Base-by-base conservation (phyloP, 2,888 invertebrate species). In the Microctonus hyperodae region DNA sequence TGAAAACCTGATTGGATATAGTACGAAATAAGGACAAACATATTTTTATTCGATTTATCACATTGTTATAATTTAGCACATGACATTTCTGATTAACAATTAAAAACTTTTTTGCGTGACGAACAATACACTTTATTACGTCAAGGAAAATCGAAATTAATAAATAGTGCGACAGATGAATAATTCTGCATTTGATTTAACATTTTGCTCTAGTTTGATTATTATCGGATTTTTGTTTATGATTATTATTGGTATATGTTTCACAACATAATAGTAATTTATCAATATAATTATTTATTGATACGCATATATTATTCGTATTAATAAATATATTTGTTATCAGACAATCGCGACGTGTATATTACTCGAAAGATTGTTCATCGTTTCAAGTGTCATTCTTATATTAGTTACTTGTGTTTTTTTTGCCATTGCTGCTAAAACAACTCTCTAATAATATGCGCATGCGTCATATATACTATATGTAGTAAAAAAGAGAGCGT, bases 111-210 rank as follows among this genome's bases (percentile, higher is more conserved):
- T n/a, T 7, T 28, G 4, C 33, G 20, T 33, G 33, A 6, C 28
- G 56, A 48, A 22, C 22, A 31, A 16, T 33, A 48, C 22, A 10
- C 22, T 51, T 44, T 44, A 44, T 44, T 44, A 44, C 44, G 56
- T 33, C 50, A 51, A 58, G 35, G 50, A 58, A 58, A 64, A 58
- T 58, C 50, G 20, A 58, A 58, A n/a, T 58, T 22, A 13, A 35
- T 11, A 22, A 57, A 57, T 37, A 37, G 37, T 35, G 7, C 44
- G 11, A 40, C 31, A 11, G 33, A 55, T 20, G 23, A 44, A 51
- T 25, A 53, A 58, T 13, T 40, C 6, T 23, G n/a, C 23, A 44
- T n/a, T 20, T 10, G 25, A 58, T 50, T 37, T 64, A 25, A 50
- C 64, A 64, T 58, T 28, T 11, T 22, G 25, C 10, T 9, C 2